Conservation (phyloP, 2,888 invertebrate species). For the Eupithecia insigniata region DNA sequence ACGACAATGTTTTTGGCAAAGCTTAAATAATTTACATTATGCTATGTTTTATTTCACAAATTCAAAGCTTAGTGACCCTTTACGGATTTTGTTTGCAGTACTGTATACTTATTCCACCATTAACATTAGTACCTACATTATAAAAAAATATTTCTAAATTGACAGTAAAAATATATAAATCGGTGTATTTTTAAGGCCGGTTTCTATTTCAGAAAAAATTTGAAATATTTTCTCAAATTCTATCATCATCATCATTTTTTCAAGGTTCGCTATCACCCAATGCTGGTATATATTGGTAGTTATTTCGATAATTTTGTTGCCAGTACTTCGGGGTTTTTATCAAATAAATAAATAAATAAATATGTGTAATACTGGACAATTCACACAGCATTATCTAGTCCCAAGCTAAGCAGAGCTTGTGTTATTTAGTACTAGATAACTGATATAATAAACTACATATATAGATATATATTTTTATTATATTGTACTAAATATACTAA, state of each 20-base stretch:
- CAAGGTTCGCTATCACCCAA: not conserved
- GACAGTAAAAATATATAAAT: not conserved
- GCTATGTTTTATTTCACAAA: not conserved
- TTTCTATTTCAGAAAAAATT: not conserved
- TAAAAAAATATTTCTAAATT: not conserved
- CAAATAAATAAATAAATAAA: no score
- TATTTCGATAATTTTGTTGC: not conserved
- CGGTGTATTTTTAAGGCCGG: not conserved
- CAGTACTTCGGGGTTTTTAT: not conserved
- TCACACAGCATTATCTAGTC: no score
- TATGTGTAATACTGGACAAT: no score
- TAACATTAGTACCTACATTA: no score
- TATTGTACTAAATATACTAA: no score
- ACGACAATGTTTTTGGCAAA: not conserved
- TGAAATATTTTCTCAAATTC: not conserved
- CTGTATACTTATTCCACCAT: no score
- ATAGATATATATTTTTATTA: no score
- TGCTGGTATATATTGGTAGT: not conserved
- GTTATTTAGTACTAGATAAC: no score
- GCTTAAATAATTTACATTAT: not conserved
- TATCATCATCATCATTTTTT: not conserved
- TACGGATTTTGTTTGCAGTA: not conserved
- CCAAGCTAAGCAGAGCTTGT: no score
- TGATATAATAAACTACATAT: no score
- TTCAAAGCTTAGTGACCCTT: not conserved